Conservation (phyloP, 2,888 invertebrate genomes). For the Pedicia rivosa region DNA sequence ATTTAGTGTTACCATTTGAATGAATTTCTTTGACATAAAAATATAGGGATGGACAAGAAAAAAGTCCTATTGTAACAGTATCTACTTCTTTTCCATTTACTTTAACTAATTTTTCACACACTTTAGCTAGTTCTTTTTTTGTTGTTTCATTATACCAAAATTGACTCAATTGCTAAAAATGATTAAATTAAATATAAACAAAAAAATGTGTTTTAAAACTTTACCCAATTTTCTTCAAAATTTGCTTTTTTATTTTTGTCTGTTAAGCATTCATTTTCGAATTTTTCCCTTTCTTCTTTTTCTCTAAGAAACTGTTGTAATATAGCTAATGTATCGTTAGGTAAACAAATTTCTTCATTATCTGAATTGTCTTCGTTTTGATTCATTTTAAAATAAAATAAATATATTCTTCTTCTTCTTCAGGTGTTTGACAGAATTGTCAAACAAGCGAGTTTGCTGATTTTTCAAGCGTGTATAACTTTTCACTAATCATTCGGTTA, state of each 20-base stretch:
- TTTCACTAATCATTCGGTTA: no score
- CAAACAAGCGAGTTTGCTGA: no score
- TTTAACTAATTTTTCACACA: conserved; percentile 39
- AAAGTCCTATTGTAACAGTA: conserved; percentile 52
- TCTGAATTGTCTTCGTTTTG: no score
- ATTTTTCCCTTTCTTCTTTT: conserved; percentile 43
- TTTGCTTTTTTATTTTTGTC: conserved; percentile 33
- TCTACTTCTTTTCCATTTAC: conserved; percentile 17
- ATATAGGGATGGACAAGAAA: conserved; percentile 82
- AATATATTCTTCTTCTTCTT: no score
- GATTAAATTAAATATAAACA: conserved; percentile 8
- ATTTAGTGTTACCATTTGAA: conserved; percentile 8
- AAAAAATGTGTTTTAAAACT: conserved; percentile 7
- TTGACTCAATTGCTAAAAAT: conserved; percentile 81
- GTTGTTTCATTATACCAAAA: conserved; percentile 91
- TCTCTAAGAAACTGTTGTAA: conserved; percentile 64
- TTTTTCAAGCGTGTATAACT: no score
- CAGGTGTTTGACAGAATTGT: no score
- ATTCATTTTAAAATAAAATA: no score
- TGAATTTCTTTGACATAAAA: conserved; percentile 37
- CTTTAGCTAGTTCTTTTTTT: conserved; percentile 49
- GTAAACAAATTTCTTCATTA: conserved; percentile 47
- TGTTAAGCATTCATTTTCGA: conserved; percentile 33
- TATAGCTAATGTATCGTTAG: conserved; percentile 53
- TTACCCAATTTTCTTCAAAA: conserved; percentile 73